A percentile compares a stretch with the other conserved stretches of the same genome.
These are phyloP conservation scores for Sphenopsis melanotis DNA, from an alignment of 2,797 vertebrate species.

Conservation along the genomic window DNA sequence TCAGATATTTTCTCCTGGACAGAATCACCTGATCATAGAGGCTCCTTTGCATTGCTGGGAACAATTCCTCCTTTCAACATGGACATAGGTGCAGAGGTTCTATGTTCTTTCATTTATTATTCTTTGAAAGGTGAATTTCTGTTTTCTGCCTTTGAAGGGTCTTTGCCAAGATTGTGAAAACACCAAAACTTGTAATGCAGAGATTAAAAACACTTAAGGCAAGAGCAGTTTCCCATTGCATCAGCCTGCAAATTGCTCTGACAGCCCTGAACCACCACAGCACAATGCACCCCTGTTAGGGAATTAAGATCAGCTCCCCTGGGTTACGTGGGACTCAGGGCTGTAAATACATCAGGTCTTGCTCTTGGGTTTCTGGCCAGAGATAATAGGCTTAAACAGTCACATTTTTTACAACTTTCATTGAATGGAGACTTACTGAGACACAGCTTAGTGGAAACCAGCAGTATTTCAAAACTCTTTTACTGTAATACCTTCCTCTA, in stretches of 20 bases:
- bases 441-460: neutral
- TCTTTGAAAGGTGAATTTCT: slow-evolving; percentile 2
- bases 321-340: neutral
- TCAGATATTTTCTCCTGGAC: neutral
- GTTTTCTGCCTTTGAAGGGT: neutral
- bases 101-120: neutral
- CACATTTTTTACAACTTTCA: neutral
- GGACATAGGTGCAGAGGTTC: neutral
- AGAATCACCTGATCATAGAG: neutral
- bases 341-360: neutral
- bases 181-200: neutral
- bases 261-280: neutral
- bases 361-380: neutral
- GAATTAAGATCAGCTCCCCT: neutral
- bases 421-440: neutral
- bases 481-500: neutral
- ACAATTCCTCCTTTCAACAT: neutral
- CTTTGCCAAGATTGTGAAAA: neutral
- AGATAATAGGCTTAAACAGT: slow-evolving; percentile 5
- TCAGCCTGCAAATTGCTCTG: neutral
- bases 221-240: neutral
- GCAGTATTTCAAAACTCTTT: neutral
- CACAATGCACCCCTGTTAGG: neutral
- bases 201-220: neutral
- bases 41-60: neutral